Evolutionary conservation across 2,888 invertebrate genomes (phyloP).

Genomic region (Drosophila nr. fundita): DNA sequence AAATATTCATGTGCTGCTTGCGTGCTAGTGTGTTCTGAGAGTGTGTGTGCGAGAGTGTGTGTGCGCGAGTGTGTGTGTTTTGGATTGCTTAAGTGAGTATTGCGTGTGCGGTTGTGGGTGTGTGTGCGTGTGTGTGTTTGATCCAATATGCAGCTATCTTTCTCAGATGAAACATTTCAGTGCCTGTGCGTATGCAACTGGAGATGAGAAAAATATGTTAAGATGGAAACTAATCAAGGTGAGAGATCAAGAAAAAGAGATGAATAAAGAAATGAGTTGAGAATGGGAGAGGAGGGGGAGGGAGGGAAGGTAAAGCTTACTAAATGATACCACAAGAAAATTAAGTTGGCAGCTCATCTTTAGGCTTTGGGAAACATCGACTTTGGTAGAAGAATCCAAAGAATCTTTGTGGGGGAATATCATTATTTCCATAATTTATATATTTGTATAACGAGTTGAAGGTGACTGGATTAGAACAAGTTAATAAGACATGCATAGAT

Average conservation of each 20-base stretch:
- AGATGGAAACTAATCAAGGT: slow-evolving; percentile 6
- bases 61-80: slow-evolving; percentile 2
- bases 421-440: too few species aligned
- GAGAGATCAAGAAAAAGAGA: background rate
- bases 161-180: background rate
- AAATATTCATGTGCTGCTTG: slow-evolving; percentile 68
- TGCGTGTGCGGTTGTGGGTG: slow-evolving; percentile 2
- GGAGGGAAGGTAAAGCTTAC: background rate
- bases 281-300: background rate
- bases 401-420: background rate
- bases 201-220: background rate
- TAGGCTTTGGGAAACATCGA: background rate
- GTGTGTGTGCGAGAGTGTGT: background rate
- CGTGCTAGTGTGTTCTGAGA: background rate
- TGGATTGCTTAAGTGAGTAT: slow-evolving; percentile 8
- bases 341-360: background rate
- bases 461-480: background rate
- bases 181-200: slow-evolving; percentile 9
- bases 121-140: background rate
- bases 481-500: background rate
- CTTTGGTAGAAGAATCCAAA: background rate
- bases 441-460: background rate
- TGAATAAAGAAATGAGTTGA: background rate
- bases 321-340: background rate
- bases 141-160: slow-evolving; percentile 25